These are phyloP conservation scores for Scolopax mira DNA, from an alignment of 2,113 vertebrate genomes.

Conservation along the genomic window DNA sequence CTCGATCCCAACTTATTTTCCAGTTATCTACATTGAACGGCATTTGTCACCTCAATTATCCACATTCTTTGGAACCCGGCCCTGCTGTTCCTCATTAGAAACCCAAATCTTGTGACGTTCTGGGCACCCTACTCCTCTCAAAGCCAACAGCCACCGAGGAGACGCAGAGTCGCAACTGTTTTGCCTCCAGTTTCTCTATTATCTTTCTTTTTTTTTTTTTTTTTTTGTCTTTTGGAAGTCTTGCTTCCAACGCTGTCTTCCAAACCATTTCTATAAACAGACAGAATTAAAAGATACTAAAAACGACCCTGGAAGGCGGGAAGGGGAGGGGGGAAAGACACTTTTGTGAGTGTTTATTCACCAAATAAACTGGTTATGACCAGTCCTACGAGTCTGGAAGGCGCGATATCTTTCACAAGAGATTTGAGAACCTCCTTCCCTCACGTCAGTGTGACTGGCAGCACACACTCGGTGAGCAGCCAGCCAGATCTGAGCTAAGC, in stretches of 20 bases:
- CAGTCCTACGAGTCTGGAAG: not conserved
- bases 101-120: not conserved
- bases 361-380: not conserved
- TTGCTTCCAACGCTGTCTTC: not conserved
- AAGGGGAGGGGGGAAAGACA: not conserved
- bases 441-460: not conserved
- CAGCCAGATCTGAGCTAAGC: not conserved
- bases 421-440: not conserved
- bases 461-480: not conserved
- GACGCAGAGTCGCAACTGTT: not conserved
- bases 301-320: not conserved
- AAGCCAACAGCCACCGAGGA: not conserved
- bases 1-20: not conserved
- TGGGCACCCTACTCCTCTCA: not conserved
- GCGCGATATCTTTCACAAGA: not conserved
- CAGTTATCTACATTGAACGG: slow-evolving; percentile 19
- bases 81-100: slow-evolving; percentile 18
- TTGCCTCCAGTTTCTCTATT: not conserved
- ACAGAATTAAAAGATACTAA: not conserved
- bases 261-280: slow-evolving; percentile 37
- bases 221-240: not conserved
- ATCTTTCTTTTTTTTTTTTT: not conserved
- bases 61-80: not conserved
- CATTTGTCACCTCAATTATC: slow-evolving; percentile 40
- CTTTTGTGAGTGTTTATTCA: not conserved